Evolutionary conservation across 2,113 vertebrate genomes (phyloP).

Genomic region (Hoplias malabaricus): DNA sequence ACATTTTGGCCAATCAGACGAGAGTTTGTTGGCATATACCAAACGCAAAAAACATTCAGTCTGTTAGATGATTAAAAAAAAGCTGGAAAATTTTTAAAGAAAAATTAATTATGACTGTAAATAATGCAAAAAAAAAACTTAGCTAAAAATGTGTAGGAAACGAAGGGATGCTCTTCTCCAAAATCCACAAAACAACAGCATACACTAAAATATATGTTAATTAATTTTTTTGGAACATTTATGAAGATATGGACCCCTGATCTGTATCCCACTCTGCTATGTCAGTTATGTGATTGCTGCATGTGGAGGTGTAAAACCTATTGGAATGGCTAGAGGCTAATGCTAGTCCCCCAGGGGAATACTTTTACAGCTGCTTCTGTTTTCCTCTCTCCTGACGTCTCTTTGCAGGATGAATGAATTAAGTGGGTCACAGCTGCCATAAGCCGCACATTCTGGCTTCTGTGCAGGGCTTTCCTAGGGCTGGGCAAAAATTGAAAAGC

Average conservation of each 20-base stretch:
- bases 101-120: no score
- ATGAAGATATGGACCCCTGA: neutral
- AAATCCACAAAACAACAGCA: no score
- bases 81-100: no score
- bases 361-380: conserved; percentile 73
- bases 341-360: conserved; percentile 69
- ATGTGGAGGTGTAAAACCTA: conserved; percentile 40
- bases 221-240: neutral
- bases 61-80: no score
- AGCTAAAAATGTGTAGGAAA: no score
- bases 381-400: conserved; percentile 67
- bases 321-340: conserved; percentile 48
- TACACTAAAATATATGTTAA: neutral
- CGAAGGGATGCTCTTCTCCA: no score
- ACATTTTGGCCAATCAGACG: no score
- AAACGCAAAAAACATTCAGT: no score
- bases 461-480: conserved; percentile 54
- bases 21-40: no score
- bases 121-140: no score
- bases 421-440: conserved; percentile 78
- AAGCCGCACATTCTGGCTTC: conserved; percentile 41
- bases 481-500: conserved; percentile 40
- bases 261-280: neutral
- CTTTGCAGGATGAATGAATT: conserved; percentile 58
- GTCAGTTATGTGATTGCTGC: conserved; percentile 17